phyloP scores from a whole-genome alignment of 2,797 vertebrate species.

The Myotis myotis region DNA sequence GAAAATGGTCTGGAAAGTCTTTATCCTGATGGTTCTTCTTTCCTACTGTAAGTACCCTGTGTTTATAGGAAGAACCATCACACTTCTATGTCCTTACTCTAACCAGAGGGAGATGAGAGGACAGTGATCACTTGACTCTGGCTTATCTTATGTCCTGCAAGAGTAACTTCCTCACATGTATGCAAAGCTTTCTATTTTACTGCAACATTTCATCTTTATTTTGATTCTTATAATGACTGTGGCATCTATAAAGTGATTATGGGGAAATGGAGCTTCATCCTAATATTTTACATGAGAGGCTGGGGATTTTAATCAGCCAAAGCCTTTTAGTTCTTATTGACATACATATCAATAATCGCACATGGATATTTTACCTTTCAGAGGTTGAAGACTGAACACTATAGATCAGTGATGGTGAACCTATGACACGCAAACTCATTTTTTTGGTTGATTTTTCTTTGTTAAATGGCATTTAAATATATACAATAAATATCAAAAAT shows the following conservation, averaged over 20 bases:
- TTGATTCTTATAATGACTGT: neutral
- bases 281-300: neutral
- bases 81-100: neutral
- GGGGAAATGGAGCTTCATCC: neutral
- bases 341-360: neutral
- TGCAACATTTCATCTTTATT: neutral
- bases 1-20: neutral
- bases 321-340: neutral
- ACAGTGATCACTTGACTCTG: neutral
- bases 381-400: neutral
- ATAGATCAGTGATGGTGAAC: neutral
- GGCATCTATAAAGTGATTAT: neutral
- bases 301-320: neutral
- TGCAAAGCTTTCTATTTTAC: neutral
- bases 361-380: neutral
- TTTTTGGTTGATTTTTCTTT: no score
- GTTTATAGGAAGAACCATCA: neutral
- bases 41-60: neutral
- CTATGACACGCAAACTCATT: no score
- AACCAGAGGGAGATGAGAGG: neutral
- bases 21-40: neutral
- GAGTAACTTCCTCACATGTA: neutral
- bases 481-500: no score
- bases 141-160: neutral
- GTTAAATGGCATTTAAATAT: no score